Evolutionary conservation across 2,888 invertebrate species (phyloP).

Genomic region (Trileptium ribeirensis): DNA sequence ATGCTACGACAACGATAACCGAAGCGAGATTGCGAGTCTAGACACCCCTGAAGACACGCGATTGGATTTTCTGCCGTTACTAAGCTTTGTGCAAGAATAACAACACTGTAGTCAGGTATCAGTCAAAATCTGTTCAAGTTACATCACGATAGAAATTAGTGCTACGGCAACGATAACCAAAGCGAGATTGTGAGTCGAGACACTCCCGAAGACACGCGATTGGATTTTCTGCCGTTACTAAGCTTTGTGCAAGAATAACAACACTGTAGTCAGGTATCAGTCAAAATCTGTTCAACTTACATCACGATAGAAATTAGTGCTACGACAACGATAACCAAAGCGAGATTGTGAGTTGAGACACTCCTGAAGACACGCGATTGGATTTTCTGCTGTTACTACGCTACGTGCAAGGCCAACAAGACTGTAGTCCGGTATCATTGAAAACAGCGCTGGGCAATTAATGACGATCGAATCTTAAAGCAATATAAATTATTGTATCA

Average conservation of each 20-base stretch:
- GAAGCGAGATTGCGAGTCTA: constrained; percentile 45
- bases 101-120: constrained; percentile 41
- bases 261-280: constrained; percentile 40
- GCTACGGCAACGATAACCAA: constrained; percentile 46
- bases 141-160: constrained; percentile 51
- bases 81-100: constrained; percentile 50
- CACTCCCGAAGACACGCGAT: constrained; percentile 49
- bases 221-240: constrained; percentile 45
- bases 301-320: constrained; percentile 50
- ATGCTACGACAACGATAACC: constrained; percentile 47
- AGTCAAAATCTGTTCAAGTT: too few relatives aligned
- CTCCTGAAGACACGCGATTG: constrained; percentile 48
- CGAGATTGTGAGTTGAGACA: constrained; percentile 46
- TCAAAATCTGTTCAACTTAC: too few relatives aligned
- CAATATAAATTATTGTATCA: too few relatives aligned
- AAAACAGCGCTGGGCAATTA: too few relatives aligned
- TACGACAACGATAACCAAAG: constrained; percentile 47
- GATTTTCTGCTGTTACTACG: constrained; percentile 44
- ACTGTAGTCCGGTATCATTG: constrained; percentile 37
- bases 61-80: constrained; percentile 46
- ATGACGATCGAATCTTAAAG: too few relatives aligned
- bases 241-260: constrained; percentile 50
- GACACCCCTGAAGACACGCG: constrained; percentile 47
- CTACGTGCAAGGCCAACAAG: constrained; percentile 50
- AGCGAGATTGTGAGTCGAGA: constrained; percentile 44